Percentiles rank a stretch among this genome's conserved stretches.
Evolutionary conservation across 2,113 vertebrate species (phyloP).

Genomic region (Mesembrinibis cayennensis): DNA sequence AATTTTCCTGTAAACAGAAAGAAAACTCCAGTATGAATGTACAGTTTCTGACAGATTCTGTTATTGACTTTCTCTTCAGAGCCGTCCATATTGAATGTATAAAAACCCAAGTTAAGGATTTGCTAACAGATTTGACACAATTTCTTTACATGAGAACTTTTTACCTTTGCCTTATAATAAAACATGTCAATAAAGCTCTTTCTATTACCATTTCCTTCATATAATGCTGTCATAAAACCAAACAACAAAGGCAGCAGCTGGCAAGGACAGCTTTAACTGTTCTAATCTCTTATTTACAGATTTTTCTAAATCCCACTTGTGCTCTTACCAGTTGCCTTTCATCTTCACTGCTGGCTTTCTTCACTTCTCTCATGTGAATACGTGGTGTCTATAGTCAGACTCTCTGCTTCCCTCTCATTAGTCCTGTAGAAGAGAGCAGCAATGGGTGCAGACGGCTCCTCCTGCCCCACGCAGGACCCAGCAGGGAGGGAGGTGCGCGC

Average conservation of each 20-base stretch:
- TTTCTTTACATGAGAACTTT: background rate
- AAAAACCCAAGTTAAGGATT: background rate
- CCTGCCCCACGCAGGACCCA: constrained; percentile 44
- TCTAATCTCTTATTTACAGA: constrained; percentile 35
- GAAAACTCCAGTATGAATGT: background rate
- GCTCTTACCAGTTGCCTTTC: constrained; percentile 77
- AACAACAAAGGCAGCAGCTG: background rate
- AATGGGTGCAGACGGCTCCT: background rate
- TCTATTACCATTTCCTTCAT: background rate
- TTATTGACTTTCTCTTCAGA: background rate
- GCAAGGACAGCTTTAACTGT: background rate
- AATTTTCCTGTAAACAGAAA: constrained; percentile 72
- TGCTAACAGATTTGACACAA: background rate
- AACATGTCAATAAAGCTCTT: background rate
- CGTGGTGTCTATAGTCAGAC: background rate
- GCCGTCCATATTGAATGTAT: background rate
- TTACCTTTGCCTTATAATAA: background rate
- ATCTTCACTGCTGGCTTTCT: constrained; percentile 58
- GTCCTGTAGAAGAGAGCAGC: background rate
- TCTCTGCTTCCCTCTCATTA: background rate
- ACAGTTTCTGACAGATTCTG: constrained; percentile 8
- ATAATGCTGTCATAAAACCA: background rate
- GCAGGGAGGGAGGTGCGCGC: constrained; percentile 37
- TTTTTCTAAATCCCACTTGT: constrained; percentile 7
- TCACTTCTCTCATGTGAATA: constrained; percentile 22